Evolutionary conservation across 1,140 invertebrate genomes (phyloP).

Genomic region (Nasonia vitripennis): DNA sequence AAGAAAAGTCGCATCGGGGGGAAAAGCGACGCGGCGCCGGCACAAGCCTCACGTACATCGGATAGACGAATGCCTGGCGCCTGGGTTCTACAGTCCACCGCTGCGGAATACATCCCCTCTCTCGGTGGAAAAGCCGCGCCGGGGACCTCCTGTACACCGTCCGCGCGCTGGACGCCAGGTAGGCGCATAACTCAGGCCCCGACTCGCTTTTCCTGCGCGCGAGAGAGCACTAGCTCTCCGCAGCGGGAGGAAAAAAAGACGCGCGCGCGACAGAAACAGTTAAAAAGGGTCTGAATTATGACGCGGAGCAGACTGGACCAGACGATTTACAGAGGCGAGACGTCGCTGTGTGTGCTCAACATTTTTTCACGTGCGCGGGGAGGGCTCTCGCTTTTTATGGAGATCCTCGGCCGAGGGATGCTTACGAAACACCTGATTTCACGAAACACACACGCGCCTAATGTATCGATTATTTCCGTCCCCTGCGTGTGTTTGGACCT

Average conservation of each 20-base stretch:
- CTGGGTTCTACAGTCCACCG: constrained; percentile 51
- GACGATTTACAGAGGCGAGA: constrained; percentile 55
- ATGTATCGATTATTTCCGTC: constrained; percentile 21
- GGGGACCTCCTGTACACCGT: neutral
- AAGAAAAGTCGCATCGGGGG: constrained; percentile 44
- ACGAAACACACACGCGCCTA: neutral
- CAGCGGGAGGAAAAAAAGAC: constrained; percentile 26
- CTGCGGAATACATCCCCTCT: neutral
- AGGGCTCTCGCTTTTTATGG: constrained; percentile 13
- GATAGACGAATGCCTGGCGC: constrained; percentile 59
- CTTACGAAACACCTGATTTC: constrained; percentile 41
- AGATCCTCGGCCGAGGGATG: constrained; percentile 4
- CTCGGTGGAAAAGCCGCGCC: neutral
- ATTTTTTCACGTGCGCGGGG: neutral
- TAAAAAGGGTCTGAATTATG: constrained; percentile 59
- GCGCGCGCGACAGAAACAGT: constrained; percentile 57
- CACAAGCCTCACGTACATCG: constrained; percentile 22
- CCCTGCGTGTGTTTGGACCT: neutral
- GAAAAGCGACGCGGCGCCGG: constrained; percentile 27
- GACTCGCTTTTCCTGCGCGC: neutral
- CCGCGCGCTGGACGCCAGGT: constrained; percentile 53
- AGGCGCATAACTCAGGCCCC: constrained; percentile 56
- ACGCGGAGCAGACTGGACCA: constrained; percentile 30
- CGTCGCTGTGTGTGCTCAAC: neutral
- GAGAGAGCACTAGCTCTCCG: neutral